Conservation (phyloP, 53 echinoderm and acorn worm genomes). For the Crossaster papposus region DNA sequence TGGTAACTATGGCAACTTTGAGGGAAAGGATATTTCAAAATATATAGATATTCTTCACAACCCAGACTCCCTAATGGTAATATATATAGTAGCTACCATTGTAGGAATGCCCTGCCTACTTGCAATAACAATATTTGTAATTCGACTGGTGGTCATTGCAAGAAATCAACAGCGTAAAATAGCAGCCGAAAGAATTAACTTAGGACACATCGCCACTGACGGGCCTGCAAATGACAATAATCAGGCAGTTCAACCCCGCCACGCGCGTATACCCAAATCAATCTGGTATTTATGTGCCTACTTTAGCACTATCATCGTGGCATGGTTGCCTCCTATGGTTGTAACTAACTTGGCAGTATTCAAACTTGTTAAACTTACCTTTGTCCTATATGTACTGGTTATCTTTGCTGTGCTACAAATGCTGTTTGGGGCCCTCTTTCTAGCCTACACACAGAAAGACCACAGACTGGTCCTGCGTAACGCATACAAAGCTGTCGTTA, state of each 20-base stretch:
- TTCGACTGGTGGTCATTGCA: background rate
- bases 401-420: background rate
- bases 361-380: background rate
- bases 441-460: constrained; percentile 6
- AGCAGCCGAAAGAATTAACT: constrained; percentile 8
- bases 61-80: background rate
- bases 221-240: background rate
- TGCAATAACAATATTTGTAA: background rate
- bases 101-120: background rate
- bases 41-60: background rate
- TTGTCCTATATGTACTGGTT: background rate
- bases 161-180: constrained; percentile 20
- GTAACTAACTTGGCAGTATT: background rate
- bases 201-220: background rate
- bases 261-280: background rate
- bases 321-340: background rate
- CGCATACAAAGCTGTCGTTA: background rate
- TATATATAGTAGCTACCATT: background rate
- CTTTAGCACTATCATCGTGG: background rate
- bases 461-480: constrained; percentile 21
- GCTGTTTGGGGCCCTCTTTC: background rate
- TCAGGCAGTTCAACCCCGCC: background rate
- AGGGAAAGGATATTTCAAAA: background rate
- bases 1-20: background rate
- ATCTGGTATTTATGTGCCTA: constrained; percentile 17